A percentile compares a stretch with the other conserved stretches of the same genome.
phyloP scores from a whole-genome alignment of 2,888 invertebrate species.

The Hartigia nigra region DNA sequence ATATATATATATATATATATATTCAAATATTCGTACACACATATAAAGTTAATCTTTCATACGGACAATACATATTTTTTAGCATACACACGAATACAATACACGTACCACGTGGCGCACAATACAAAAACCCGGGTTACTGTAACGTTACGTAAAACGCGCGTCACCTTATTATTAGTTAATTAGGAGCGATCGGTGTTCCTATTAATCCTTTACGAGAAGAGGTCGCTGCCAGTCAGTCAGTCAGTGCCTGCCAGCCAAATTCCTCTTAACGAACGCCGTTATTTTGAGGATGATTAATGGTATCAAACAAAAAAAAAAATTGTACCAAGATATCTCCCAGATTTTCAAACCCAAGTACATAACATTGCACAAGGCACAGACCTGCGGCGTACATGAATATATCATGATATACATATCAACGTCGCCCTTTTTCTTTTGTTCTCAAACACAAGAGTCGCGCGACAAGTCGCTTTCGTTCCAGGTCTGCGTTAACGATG shows the following conservation, averaged over 20 bases:
- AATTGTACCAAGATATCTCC: not conserved
- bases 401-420: no score
- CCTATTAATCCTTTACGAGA: conserved; percentile 36
- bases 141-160: conserved; percentile 30
- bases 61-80: not conserved
- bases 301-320: not conserved
- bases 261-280: not conserved
- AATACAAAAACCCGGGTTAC: not conserved
- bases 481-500: not conserved
- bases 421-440: no score
- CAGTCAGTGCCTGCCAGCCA: not conserved
- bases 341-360: not conserved
- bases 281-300: not conserved
- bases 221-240: not conserved
- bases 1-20: not conserved
- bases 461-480: no score
- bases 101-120: not conserved
- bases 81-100: not conserved
- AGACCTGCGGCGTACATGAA: no score
- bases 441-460: no score
- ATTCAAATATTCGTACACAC: not conserved
- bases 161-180: conserved; percentile 40
- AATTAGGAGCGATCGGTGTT: conserved; percentile 42
- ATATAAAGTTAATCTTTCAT: not conserved
- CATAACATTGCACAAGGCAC: no score